These are phyloP conservation scores for Pygoscelis adeliae DNA, from an alignment of 2,113 vertebrate genomes.

Conservation along the genomic window DNA sequence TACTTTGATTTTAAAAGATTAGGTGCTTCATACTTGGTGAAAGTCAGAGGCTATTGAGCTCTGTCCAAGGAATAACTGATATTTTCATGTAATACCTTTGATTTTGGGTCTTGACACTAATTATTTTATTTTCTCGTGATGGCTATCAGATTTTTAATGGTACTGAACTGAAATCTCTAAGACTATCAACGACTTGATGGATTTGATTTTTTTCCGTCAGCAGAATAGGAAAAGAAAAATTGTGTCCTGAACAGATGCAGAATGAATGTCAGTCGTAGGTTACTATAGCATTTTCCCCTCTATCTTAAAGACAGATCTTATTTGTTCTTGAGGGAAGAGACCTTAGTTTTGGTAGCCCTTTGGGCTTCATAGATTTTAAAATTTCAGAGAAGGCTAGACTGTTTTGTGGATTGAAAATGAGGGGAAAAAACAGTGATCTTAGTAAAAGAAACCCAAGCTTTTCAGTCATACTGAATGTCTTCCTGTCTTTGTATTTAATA, in stretches of 20 bases:
- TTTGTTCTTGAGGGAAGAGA: background rate
- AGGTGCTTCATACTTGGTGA: background rate
- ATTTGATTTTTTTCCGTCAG: background rate
- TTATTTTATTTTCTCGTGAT: background rate
- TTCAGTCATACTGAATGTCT: background rate
- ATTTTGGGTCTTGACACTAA: background rate
- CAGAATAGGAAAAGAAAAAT: background rate
- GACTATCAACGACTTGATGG: background rate
- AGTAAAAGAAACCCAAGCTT: background rate
- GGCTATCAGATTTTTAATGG: background rate
- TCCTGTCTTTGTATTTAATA: background rate
- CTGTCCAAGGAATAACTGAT: background rate
- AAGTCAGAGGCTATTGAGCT: background rate
- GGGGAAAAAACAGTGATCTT: background rate
- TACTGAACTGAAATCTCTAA: background rate
- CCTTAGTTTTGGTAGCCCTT: background rate
- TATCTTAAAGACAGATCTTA: background rate
- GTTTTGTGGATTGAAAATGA: background rate
- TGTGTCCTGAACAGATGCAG: background rate
- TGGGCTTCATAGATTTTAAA: background rate
- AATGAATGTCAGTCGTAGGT: background rate
- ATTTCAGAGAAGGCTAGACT: background rate
- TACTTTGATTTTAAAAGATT: conserved; percentile 11
- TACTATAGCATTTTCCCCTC: background rate
- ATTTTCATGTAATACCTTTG: background rate